Evolutionary conservation across 2,113 vertebrate species (phyloP), one percentile per base, ranked within the genome.

Genomic region (Brachypodius melanocephalos): DNA sequence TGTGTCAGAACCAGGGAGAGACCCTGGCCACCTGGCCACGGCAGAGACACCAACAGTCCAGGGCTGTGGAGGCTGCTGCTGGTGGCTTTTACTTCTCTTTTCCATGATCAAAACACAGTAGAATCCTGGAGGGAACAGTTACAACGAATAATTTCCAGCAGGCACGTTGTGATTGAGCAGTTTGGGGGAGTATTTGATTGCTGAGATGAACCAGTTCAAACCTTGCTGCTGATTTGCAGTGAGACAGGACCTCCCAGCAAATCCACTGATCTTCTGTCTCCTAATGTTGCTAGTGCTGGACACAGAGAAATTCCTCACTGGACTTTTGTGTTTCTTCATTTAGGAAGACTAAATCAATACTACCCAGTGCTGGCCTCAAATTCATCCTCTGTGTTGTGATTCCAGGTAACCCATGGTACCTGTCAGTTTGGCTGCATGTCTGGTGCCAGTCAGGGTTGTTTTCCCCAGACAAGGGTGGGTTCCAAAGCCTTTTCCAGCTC

Each of bases 401-500:
- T 49, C 69, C 31, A 78, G 48, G 24, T 29, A 14, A 49, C 24
- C 45, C 34, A 2, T 25, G 29, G 55, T 36, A 13, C 25, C 6
- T 12, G 43, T 31, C 8, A 2, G 11, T 51, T 36, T 65, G 85
- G 22, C 51, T 51, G 20, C 0, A 5, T 34, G 15, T 8, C 77
- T 73, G 28, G 17, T 68, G n/a, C 51, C 38, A 19, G 8, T 11
- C 31, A 7, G 46, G n/a, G 6, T 17, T 54, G 69, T 48, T 36
- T 22, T 38, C n/a, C 11, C 38, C 7, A 31, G 26, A 9, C 0
- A 0, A 6, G 4, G 0, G 1, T 52, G 79, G 28, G 8, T 12
- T 17, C 34, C 2, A 49, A 71, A 46, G 45, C 29, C 59, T 89
- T 46, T 18, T 17, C 15, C 8, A 0, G 5, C 3, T 0, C 15